A percentile compares a stretch with the other conserved stretches of the same genome.
Evolutionary conservation across 2,113 vertebrate species (phyloP).

Genomic region (Amblyornis subalaris): DNA sequence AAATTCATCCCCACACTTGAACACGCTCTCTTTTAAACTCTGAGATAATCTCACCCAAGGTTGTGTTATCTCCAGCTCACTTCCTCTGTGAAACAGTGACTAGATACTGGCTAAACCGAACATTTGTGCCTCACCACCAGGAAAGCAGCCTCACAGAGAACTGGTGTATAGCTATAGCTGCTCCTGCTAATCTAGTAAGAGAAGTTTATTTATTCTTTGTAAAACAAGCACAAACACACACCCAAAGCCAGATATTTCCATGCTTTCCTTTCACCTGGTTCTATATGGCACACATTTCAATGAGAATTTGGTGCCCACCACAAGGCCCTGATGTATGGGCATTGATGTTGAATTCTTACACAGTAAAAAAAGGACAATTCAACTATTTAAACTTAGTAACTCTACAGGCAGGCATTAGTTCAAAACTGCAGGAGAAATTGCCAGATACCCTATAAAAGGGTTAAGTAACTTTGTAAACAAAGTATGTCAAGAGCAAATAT

Average conservation of each 20-base stretch:
- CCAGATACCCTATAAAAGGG: background rate
- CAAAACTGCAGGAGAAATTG: background rate
- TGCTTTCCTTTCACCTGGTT: background rate
- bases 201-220: background rate
- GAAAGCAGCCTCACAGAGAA: background rate
- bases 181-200: background rate
- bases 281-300: background rate
- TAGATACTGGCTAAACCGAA: background rate
- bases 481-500: background rate
- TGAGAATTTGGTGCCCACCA: background rate
- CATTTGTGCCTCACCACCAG: background rate
- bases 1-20: background rate
- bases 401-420: background rate
- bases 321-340: fast-evolving
- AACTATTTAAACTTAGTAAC: background rate
- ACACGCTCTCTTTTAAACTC: background rate
- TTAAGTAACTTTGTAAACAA: no score
- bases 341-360: background rate
- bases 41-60: background rate
- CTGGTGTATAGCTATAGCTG: background rate
- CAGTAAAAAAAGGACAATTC: background rate
- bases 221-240: background rate
- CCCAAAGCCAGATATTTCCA: background rate
- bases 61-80: background rate
- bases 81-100: background rate